phyloP scores from a whole-genome alignment of 2,113 vertebrate species.

The Hippoglossus stenolepis region DNA sequence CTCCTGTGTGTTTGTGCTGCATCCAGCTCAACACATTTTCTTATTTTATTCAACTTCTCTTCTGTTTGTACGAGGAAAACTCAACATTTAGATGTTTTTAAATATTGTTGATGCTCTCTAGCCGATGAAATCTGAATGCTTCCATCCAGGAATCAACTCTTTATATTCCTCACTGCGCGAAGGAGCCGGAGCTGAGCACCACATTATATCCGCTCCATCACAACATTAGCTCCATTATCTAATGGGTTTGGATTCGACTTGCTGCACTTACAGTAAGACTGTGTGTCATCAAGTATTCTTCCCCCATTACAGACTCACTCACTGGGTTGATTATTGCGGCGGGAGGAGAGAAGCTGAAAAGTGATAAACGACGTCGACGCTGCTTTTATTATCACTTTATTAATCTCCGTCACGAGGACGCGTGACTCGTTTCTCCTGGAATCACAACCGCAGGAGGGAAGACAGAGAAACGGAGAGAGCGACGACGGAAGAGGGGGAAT shows the following conservation, averaged over 20 bases:
- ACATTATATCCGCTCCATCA: slow-evolving; percentile 39
- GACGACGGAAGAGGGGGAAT: background rate
- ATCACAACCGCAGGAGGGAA: slow-evolving; percentile 2
- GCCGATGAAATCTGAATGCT: slow-evolving; percentile 11
- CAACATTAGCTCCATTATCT: slow-evolving; percentile 57
- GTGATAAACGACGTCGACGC: background rate
- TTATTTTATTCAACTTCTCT: too few species aligned
- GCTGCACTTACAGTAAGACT: slow-evolving; percentile 27
- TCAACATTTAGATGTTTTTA: slow-evolving; percentile 1
- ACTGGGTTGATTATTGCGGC: background rate
- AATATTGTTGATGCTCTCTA: background rate
- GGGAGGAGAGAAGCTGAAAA: background rate
- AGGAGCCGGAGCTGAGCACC: slow-evolving; percentile 16
- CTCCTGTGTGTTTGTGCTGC: slow-evolving; percentile 5
- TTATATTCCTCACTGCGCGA: slow-evolving; percentile 1
- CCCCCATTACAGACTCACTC: slow-evolving; percentile 1
- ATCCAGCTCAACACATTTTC: background rate
- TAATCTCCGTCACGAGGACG: slow-evolving; percentile 26
- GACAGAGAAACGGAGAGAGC: background rate
- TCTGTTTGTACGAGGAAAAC: background rate
- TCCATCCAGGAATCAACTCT: background rate
- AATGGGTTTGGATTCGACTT: slow-evolving; percentile 46
- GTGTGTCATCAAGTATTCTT: slow-evolving; percentile 28
- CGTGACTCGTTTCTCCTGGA: slow-evolving; percentile 7
- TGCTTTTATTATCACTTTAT: slow-evolving; percentile 6